phyloP scores from a whole-genome alignment of 1,140 invertebrate genomes.

The Euborellia annulipes region DNA sequence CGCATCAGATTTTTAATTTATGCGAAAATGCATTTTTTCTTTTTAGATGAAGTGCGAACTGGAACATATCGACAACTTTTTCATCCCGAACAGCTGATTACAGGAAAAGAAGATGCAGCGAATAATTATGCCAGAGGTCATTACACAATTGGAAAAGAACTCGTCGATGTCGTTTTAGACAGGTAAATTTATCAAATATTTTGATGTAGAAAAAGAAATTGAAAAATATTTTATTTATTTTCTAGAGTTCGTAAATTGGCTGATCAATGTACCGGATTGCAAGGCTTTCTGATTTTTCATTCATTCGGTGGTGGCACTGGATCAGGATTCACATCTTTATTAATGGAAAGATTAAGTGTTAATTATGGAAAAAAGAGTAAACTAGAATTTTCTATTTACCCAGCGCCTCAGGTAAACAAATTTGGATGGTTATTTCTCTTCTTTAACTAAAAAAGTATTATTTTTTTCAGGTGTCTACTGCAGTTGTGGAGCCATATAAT shows the following conservation, averaged over 20 bases:
- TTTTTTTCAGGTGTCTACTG: slow-evolving; percentile 43
- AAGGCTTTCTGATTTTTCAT: slow-evolving; percentile 62
- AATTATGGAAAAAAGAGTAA: slow-evolving; percentile 45
- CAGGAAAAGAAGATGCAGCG: slow-evolving; percentile 43
- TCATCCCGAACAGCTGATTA: slow-evolving; percentile 37
- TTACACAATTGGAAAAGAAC: slow-evolving; percentile 39
- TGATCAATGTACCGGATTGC: slow-evolving; percentile 59
- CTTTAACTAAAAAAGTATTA: no score
- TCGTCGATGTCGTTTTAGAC: no score
- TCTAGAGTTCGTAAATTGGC: slow-evolving; percentile 44
- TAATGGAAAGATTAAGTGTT: slow-evolving; percentile 41
- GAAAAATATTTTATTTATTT: no score
- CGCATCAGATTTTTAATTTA: no score
- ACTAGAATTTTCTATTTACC: slow-evolving; percentile 34
- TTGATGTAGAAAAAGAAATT: no score
- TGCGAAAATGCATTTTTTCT: no score
- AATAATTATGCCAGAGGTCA: slow-evolving; percentile 38
- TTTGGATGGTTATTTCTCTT: no score
- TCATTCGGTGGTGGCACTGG: slow-evolving; percentile 56
- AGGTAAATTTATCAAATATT: no score
- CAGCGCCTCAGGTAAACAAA: slow-evolving; percentile 38
- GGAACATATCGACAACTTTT: slow-evolving; percentile 37
- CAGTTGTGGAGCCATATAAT: slow-evolving; percentile 76
- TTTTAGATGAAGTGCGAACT: no score
- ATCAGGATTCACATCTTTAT: slow-evolving; percentile 44